Evolutionary conservation across 2,113 vertebrate species (phyloP).

Genomic region (Marmota flaviventris): DNA sequence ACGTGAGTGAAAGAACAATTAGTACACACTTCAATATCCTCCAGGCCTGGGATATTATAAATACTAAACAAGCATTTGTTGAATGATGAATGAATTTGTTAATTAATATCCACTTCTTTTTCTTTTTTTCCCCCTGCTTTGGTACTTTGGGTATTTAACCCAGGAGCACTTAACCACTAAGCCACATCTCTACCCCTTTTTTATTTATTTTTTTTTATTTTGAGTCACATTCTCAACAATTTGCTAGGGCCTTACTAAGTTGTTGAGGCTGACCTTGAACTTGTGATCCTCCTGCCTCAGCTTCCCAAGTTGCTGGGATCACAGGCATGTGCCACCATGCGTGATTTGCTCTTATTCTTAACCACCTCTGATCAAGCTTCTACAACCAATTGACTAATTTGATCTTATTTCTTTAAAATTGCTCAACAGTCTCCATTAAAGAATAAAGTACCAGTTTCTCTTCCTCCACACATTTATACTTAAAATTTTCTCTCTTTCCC

Average conservation of each 20-base stretch:
- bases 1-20: neutral
- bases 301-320: too few relatives aligned
- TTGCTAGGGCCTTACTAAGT: too few relatives aligned
- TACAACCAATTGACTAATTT: neutral
- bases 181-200: too few relatives aligned
- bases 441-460: neutral
- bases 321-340: too few relatives aligned
- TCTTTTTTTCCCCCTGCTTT: constrained; percentile 29
- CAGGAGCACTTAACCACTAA: too few relatives aligned
- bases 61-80: neutral
- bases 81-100: constrained; percentile 27
- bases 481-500: neutral
- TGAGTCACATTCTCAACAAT: too few relatives aligned
- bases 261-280: too few relatives aligned
- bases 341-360: constrained; percentile 1
- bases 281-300: too few relatives aligned
- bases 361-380: neutral
- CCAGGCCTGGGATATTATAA: neutral
- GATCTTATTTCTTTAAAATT: constrained; percentile 5
- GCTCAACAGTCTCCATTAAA: neutral
- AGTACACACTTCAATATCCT: neutral
- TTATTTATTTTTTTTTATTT: too few relatives aligned
- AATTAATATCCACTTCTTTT: constrained; percentile 10
- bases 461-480: neutral
- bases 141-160: too few relatives aligned